phyloP scores from a whole-genome alignment of 2,113 vertebrate species.

The Nipponia nippon region DNA sequence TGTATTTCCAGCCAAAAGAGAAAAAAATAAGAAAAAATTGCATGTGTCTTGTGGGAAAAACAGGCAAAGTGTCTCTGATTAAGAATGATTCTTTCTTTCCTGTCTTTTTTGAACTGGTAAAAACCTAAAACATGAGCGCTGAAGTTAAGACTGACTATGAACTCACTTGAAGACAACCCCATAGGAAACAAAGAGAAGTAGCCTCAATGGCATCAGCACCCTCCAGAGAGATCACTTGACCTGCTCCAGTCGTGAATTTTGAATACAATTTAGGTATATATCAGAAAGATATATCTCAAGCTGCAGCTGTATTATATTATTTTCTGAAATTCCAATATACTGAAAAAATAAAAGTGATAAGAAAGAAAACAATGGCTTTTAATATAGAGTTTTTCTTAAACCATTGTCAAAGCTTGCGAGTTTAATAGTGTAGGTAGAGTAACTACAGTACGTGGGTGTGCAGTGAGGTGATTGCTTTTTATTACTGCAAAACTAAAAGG shows the following conservation, averaged over 20 bases:
- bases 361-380: neutral
- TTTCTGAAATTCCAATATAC: conserved; percentile 6
- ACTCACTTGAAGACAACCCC: neutral
- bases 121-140: neutral
- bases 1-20: neutral
- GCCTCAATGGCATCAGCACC: neutral
- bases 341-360: neutral
- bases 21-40: neutral
- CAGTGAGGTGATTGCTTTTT: neutral
- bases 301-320: neutral
- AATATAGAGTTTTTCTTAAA: neutral
- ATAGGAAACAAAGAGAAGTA: neutral
- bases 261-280: neutral
- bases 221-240: neutral
- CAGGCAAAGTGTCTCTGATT: neutral
- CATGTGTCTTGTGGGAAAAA: neutral
- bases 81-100: neutral
- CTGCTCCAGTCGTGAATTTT: neutral
- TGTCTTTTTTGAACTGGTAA: neutral
- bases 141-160: neutral
- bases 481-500: neutral
- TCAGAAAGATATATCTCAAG: neutral
- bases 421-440: neutral
- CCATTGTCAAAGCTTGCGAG: neutral
- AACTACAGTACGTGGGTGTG: neutral